Evolutionary conservation across 23 tunicate species (phyloP).

Genomic region (Diplosoma virens): DNA sequence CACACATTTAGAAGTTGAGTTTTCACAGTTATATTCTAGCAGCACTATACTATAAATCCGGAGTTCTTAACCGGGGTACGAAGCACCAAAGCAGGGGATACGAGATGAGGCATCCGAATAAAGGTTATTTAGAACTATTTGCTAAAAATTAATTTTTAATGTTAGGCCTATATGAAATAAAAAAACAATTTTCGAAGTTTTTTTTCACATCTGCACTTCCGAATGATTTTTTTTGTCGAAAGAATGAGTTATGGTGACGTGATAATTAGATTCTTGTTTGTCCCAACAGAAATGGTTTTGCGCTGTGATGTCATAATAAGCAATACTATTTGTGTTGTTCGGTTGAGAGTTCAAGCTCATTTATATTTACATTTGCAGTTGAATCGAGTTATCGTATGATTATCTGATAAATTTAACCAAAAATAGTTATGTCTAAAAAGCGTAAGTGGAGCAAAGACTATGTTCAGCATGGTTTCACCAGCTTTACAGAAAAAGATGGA

Average conservation of each 20-base stretch:
- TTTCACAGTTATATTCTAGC: too few species aligned
- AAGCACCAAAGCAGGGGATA: too few species aligned
- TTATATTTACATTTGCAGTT: not conserved
- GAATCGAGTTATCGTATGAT: not conserved
- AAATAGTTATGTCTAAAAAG: not conserved
- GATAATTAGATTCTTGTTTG: conserved; percentile 4
- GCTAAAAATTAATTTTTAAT: conserved; percentile 1
- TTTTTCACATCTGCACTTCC: conserved; percentile 16
- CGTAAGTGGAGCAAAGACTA: not conserved
- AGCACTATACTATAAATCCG: too few species aligned
- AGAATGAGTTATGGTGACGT: not conserved
- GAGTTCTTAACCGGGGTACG: too few species aligned
- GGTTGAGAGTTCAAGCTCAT: conserved; percentile 6
- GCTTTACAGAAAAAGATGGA: not conserved
- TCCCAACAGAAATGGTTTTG: conserved; percentile 2
- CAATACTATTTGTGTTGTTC: not conserved
- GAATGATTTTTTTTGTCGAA: conserved; percentile 7
- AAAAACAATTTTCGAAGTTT: not conserved
- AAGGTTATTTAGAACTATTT: conserved; percentile 13
- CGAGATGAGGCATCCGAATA: conserved; percentile 1
- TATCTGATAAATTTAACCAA: not conserved
- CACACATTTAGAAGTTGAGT: too few species aligned
- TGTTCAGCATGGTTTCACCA: conserved; percentile 16
- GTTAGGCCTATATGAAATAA: not conserved
- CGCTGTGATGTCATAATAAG: not conserved